phyloP scores from a whole-genome alignment of 2,888 invertebrate species.

The Lysandra coridon region DNA sequence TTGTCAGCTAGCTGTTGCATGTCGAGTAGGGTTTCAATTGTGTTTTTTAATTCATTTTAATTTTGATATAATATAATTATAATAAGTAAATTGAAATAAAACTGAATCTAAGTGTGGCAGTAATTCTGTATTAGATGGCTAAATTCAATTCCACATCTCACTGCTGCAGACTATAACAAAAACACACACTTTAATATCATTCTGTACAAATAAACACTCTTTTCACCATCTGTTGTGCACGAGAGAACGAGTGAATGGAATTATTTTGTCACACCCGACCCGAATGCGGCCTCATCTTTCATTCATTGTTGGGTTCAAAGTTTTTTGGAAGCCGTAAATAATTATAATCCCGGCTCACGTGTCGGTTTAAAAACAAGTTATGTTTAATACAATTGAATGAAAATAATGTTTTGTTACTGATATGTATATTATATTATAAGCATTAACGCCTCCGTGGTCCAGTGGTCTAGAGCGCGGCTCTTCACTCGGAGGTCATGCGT shows the following conservation, averaged over 20 bases:
- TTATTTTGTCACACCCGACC: slow-evolving; percentile 7
- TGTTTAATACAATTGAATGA: neutral
- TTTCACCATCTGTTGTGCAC: neutral
- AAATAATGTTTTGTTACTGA: neutral
- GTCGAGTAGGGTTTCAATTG: too few relatives aligned
- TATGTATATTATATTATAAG: too few relatives aligned
- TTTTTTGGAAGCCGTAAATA: neutral
- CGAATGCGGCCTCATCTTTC: neutral
- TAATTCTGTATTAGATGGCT: too few relatives aligned
- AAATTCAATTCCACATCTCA: too few relatives aligned
- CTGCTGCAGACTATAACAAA: neutral
- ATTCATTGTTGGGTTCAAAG: slow-evolving; percentile 1
- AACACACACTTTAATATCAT: neutral
- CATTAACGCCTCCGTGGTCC: too few relatives aligned
- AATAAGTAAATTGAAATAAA: too few relatives aligned
- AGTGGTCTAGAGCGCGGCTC: too few relatives aligned
- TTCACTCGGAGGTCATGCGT: too few relatives aligned
- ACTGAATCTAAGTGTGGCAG: too few relatives aligned
- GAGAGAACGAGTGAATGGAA: neutral
- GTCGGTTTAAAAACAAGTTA: neutral
- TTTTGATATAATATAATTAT: too few relatives aligned
- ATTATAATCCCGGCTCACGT: neutral
- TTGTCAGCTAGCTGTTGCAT: too few relatives aligned
- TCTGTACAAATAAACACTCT: neutral
- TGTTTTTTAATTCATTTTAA: too few relatives aligned